Base-by-base conservation (phyloP, 1,140 invertebrate species). In the Bombus cullumanus region DNA sequence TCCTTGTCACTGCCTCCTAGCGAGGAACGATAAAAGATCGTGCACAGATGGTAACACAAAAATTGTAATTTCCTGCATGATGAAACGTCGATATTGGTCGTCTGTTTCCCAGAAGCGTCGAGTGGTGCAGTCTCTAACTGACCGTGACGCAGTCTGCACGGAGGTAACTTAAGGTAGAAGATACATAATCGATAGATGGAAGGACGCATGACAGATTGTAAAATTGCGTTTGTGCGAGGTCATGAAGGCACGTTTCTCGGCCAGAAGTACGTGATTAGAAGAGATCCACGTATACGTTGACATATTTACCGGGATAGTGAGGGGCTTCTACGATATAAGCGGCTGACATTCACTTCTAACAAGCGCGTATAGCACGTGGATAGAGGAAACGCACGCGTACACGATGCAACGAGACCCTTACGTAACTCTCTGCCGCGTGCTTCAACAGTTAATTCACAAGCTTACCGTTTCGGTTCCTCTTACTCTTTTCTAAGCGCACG, bases 291-390 rank as follows among this genome's bases (percentile, higher is more conserved):
- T 72, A 78, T 13, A 39, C 68, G 39, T n/a, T 34, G 34, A 39
- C 66, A 69, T 84, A 87, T 87, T 74, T 86, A 86, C 68, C 79
- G 80, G 28, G 75, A 81, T 41, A 31, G 77, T 1, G 43, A 66
- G 78, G 39, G 64, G 85, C 81, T 89, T 88, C 81, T 77, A 80
- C 78, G 81, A 74, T 84, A 80, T 75, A 80, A 80, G 28, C 37
- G 73, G 81, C 84, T 92, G 91, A 91, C 91, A 92, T 91, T 92
- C 91, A 91, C 89, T 87, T 75, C 77, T 83, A 87, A 57, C 85
- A 22, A 43, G 31, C 66, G 75, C 62, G 75, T 83, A 18, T n/a
- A 84, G 89, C 91, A 90, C 92, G 90, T 92, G 90, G 86, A 86
- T 86, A 64, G 59, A 68, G 86, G 80, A 91, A 90, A 90, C 85